These are phyloP conservation scores for Antitype chi DNA, from an alignment of 2,888 invertebrate species.

Conservation along the genomic window DNA sequence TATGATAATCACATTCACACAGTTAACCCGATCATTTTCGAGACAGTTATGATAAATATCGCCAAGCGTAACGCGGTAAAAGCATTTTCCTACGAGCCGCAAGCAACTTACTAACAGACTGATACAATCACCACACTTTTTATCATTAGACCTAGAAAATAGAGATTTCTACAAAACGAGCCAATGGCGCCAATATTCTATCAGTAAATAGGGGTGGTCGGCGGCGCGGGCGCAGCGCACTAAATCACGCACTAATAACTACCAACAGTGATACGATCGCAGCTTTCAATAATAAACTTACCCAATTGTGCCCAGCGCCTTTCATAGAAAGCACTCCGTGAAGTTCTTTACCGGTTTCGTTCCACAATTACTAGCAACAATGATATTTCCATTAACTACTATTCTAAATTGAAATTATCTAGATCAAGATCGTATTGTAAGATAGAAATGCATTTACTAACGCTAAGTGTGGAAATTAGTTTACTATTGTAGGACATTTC, in stretches of 20 bases:
- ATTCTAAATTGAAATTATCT: conserved; percentile 75
- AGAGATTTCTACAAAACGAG: conserved; percentile 68
- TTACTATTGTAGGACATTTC: conserved; percentile 26
- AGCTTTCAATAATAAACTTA: conserved; percentile 87
- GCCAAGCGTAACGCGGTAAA: conserved; percentile 5
- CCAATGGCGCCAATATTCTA: conserved; percentile 75
- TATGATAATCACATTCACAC: background rate
- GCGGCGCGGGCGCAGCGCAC: conserved; percentile 75
- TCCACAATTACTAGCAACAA: conserved; percentile 83
- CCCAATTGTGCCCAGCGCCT: conserved; percentile 83
- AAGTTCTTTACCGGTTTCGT: conserved; percentile 82
- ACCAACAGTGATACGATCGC: conserved; percentile 85
- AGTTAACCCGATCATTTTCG: background rate
- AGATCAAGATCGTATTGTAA: conserved; percentile 69
- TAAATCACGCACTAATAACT: conserved; percentile 89
- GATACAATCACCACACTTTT: conserved; percentile 56
- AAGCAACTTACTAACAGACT: conserved; percentile 19
- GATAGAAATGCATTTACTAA: conserved; percentile 62
- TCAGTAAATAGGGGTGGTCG: conserved; percentile 85
- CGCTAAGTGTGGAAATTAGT: conserved; percentile 51
- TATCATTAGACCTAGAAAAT: conserved; percentile 60
- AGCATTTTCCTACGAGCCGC: conserved; percentile 12
- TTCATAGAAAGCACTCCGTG: conserved; percentile 83
- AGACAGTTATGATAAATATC: conserved; percentile 5
- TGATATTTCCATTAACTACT: conserved; percentile 84